Percentiles rank a stretch among this genome's conserved stretches.
Evolutionary conservation across 30 jellyfish, hydroid and myxozoan species (phyloP).

Genomic region (Hydra vulgaris): DNA sequence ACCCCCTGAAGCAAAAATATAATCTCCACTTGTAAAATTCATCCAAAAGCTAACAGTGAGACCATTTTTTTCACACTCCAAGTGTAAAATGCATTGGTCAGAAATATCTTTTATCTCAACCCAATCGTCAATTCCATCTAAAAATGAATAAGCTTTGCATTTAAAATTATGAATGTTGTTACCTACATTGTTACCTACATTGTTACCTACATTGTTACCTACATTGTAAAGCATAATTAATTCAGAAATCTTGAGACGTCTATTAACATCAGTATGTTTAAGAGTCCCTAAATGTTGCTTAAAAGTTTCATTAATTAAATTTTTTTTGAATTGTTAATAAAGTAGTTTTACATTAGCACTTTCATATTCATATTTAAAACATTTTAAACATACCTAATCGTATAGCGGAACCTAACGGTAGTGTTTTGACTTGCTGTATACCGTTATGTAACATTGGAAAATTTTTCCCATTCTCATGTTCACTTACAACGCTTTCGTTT

Average conservation of each 20-base stretch:
- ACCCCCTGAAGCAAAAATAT: conserved; percentile 62
- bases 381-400: conserved; percentile 1
- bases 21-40: conserved; percentile 42
- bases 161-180: too few species aligned
- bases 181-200: too few species aligned
- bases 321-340: too few species aligned
- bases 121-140: conserved; percentile 57
- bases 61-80: conserved; percentile 43
- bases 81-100: conserved; percentile 25
- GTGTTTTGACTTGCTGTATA: conserved; percentile 12
- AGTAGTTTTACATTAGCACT: too few species aligned
- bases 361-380: not conserved
- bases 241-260: too few species aligned
- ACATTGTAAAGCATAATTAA: too few species aligned
- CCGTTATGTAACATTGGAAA: conserved; percentile 18
- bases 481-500: conserved; percentile 14
- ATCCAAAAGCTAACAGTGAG: conserved; percentile 73
- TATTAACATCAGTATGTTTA: too few species aligned
- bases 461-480: conserved; percentile 23
- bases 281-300: too few species aligned
- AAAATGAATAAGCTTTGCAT: conserved; percentile 3
- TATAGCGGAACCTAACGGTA: conserved; percentile 51
- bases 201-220: too few species aligned
- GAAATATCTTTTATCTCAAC: conserved; percentile 51
- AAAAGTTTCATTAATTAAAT: too few species aligned